Base-by-base conservation (phyloP, 2,888 invertebrate species). In the Peribatodes rhomboidaria region DNA sequence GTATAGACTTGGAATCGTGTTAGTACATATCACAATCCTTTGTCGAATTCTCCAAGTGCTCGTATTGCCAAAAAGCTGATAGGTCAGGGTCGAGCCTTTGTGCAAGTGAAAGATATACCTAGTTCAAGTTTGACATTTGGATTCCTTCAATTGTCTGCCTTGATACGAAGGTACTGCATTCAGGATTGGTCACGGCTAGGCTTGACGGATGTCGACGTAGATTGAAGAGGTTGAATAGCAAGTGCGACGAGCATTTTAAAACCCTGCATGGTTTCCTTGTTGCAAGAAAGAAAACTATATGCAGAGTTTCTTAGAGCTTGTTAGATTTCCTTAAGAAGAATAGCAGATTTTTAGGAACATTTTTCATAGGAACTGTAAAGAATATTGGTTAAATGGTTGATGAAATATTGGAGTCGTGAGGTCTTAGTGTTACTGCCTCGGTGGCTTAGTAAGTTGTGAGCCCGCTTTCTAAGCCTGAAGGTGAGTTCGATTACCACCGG, bases 71-170 rank as follows among this genome's bases (percentile, higher is more conserved):
- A 55, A 27, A 46, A 42, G 39, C 46, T 65, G 52, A 69, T 59
- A 69, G 68, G 70, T 72, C 71, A 72, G 13, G 71, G 70, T 33
- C 62, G 35, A 42, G 35, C 20, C 52, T 65, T 71, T 71, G 66
- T 71, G 67, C 37, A 20, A 55, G 61, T 62, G 54, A 71, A 70
- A 69, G 64, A 71, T 58, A 63, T 64, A n/a, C n/a, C n/a, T n/a
- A 65, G 65, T 65, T 65, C 58, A 68, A 61, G 61, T 63, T 67
- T 69, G 68, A 68, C 70, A 70, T 72, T 72, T 70, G 57, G 55
- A 56, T 49, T 67, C 44, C 60, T 56, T 52, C 65, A 61, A 61
- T 42, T 46, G 63, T 54, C 62, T 42, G 61, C 64, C 68, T 70
- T 64, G 65, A 60, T 50, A 14, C 49, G 53, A 42, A 47, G 37